Conservation (phyloP, 1,140 invertebrate genomes). For the Neodiprion virginianus region DNA sequence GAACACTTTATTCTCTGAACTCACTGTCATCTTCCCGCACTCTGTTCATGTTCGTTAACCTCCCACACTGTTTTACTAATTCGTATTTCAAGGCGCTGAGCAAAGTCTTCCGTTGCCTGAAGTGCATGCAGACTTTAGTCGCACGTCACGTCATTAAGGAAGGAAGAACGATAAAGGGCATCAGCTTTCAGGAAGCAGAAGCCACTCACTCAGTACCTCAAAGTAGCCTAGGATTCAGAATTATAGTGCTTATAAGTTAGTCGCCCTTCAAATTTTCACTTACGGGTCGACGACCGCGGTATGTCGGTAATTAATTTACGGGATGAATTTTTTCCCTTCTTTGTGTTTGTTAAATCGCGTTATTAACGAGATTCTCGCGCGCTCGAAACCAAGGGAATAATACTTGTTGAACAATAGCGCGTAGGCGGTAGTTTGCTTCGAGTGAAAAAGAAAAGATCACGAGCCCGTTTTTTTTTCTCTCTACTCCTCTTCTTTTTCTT, state of each 20-base stretch:
- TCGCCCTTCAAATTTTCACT: neutral
- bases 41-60: neutral
- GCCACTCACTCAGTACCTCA: neutral
- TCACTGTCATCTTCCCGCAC: neutral
- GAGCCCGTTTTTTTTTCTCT: neutral
- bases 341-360: neutral
- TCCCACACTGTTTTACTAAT: neutral
- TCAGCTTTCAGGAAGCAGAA: neutral
- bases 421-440: too few species aligned
- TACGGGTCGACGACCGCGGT: neutral
- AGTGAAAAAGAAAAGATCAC: neutral
- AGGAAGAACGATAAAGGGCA: neutral
- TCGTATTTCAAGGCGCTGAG: neutral
- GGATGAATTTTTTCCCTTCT: too few species aligned
- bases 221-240: neutral
- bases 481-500: neutral
- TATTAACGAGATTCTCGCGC: neutral
- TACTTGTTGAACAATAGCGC: neutral
- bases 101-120: neutral
- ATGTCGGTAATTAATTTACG: too few species aligned
- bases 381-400: neutral
- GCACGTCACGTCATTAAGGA: too few species aligned
- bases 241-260: too few species aligned
- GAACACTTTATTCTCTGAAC: neutral
- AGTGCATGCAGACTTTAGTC: too few species aligned